Percentiles rank a stretch among this genome's conserved stretches.
Evolutionary conservation across 2,113 vertebrate genomes (phyloP).

Genomic region (Tautogolabrus adspersus): DNA sequence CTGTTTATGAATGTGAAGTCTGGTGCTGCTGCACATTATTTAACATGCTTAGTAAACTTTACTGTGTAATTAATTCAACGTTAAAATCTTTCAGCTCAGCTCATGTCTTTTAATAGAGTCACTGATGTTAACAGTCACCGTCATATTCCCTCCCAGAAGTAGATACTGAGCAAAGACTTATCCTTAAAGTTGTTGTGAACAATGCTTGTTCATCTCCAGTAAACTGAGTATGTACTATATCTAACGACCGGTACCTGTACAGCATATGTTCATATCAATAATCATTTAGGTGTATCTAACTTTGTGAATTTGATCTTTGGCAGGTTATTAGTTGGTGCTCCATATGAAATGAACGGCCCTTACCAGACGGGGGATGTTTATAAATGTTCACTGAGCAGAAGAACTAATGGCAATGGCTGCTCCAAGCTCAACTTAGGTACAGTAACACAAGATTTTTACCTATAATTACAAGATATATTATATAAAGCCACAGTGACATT

Average conservation of each 20-base stretch:
- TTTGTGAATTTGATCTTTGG: conserved; percentile 28
- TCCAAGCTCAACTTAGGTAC: conserved; percentile 96
- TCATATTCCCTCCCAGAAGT: conserved; percentile 14
- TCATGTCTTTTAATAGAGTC: conserved; percentile 21
- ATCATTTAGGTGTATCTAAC: neutral
- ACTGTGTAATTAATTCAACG: conserved; percentile 25
- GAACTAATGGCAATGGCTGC: conserved; percentile 86
- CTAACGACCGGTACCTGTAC: neutral
- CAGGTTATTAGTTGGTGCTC: conserved; percentile 96
- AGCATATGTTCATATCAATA: neutral
- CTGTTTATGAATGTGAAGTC: conserved; percentile 19
- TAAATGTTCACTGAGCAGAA: conserved; percentile 89
- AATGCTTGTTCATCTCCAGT: neutral
- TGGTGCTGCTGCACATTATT: conserved; percentile 24
- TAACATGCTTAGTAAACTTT: conserved; percentile 30
- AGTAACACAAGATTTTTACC: conserved; percentile 35
- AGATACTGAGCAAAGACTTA: neutral
- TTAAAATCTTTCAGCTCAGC: conserved; percentile 3
- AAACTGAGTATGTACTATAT: neutral
- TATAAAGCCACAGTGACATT: neutral
- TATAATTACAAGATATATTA: too few relatives aligned
- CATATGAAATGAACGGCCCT: conserved; percentile 92
- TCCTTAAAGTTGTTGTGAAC: neutral
- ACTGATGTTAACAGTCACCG: conserved; percentile 17
- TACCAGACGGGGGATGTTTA: conserved; percentile 96